Percentiles rank a stretch among this genome's conserved stretches.
phyloP scores from a whole-genome alignment of 1,140 invertebrate species.

The Dinoponera quadriceps region DNA sequence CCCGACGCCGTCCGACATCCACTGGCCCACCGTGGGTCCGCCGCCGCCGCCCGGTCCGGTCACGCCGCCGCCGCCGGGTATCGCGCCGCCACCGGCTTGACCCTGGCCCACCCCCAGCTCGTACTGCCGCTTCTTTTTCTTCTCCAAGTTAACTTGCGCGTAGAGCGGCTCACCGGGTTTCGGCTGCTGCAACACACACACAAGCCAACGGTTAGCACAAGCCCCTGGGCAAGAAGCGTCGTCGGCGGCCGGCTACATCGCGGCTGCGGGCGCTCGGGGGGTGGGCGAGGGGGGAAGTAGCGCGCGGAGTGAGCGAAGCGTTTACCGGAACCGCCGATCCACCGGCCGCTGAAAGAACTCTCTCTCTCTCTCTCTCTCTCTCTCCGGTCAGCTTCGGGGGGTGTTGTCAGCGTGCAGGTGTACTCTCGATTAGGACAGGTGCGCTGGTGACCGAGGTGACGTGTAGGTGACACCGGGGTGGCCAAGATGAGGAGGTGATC shows the following conservation, averaged over 20 bases:
- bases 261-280: slow-evolving; percentile 59
- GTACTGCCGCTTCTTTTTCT: slow-evolving; percentile 90
- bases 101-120: slow-evolving; percentile 84
- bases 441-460: no score
- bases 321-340: neutral
- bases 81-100: slow-evolving; percentile 72
- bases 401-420: slow-evolving; percentile 13
- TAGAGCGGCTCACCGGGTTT: slow-evolving; percentile 91
- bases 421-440: slow-evolving; percentile 25
- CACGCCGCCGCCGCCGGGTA: slow-evolving; percentile 63
- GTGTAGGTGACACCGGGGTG: no score
- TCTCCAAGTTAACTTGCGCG: slow-evolving; percentile 93
- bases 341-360: slow-evolving; percentile 50
- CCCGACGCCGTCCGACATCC: slow-evolving; percentile 80
- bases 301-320: slow-evolving; percentile 17
- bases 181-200: slow-evolving; percentile 87
- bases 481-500: no score
- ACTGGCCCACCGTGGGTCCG: slow-evolving; percentile 64
- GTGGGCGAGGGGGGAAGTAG: slow-evolving; percentile 63
- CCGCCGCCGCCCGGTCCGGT: slow-evolving; percentile 63
- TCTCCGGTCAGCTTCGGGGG: slow-evolving; percentile 47
- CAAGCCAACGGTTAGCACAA: slow-evolving; percentile 81
- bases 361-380: no score
- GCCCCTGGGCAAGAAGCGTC: slow-evolving; percentile 31
- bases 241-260: slow-evolving; percentile 18